Percentiles rank a stretch among this genome's conserved stretches.
Evolutionary conservation across 2,113 vertebrate species (phyloP).

Genomic region (Microtus oregoni): DNA sequence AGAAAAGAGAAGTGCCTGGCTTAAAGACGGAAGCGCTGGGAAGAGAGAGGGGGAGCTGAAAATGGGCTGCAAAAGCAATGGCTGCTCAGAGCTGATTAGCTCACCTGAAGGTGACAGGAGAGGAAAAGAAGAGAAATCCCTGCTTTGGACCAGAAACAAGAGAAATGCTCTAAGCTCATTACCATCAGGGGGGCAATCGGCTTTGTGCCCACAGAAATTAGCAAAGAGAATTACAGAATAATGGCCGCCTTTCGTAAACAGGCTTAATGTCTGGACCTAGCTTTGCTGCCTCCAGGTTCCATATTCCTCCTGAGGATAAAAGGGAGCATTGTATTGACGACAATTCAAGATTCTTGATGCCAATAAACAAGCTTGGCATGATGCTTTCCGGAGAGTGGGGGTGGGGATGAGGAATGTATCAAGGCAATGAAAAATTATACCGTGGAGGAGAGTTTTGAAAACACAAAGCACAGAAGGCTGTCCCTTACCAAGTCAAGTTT

Average conservation of each 20-base stretch:
- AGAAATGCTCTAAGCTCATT: constrained; percentile 76
- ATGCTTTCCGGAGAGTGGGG: not conserved
- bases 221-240: constrained; percentile 70
- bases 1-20: constrained; percentile 37
- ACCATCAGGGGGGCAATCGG: constrained; percentile 59
- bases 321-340: not conserved
- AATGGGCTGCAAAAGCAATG: not conserved
- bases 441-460: constrained; percentile 16
- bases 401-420: not conserved
- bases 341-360: not conserved
- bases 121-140: constrained; percentile 66
- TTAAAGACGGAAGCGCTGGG: not conserved
- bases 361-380: not conserved
- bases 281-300: not conserved
- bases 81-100: constrained; percentile 73
- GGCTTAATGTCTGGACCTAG: constrained; percentile 7
- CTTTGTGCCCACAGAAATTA: constrained; percentile 76
- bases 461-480: not conserved
- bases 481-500: constrained; percentile 17
- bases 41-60: not conserved
- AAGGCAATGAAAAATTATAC: constrained; percentile 25
- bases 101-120: constrained; percentile 70
- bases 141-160: constrained; percentile 67
- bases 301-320: constrained; percentile 12
- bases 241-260: constrained; percentile 61